phyloP scores from a whole-genome alignment of 2,888 invertebrate genomes.

The Cerceris ruficornis region DNA sequence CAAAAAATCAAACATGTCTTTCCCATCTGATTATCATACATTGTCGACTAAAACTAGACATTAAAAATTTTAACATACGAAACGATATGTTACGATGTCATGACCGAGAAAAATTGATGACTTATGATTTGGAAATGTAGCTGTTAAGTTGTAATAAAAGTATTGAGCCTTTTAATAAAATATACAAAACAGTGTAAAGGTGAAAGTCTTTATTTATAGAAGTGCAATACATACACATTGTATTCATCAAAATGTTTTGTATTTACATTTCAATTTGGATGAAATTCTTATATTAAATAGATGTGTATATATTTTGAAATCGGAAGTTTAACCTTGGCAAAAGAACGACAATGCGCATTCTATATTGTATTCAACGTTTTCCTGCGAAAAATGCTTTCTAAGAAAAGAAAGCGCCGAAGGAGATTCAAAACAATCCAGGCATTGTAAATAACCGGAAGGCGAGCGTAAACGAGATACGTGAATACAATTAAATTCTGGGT shows the following conservation, averaged over 20 bases:
- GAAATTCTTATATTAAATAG: constrained; percentile 9
- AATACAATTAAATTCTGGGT: constrained; percentile 10
- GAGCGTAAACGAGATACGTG: constrained; percentile 1
- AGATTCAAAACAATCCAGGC: constrained; percentile 25
- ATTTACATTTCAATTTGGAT: background rate
- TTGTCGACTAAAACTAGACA: background rate
- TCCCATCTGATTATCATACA: background rate
- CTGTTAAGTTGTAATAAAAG: no score
- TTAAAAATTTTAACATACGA: background rate
- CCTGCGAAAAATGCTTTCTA: constrained; percentile 30
- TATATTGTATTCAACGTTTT: constrained; percentile 21
- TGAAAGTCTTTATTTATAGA: background rate
- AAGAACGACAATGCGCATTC: constrained; percentile 22
- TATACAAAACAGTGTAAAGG: no score
- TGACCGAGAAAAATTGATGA: no score
- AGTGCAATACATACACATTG: background rate
- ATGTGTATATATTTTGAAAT: constrained; percentile 18
- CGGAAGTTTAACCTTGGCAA: constrained; percentile 41
- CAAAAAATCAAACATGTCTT: constrained; percentile 61
- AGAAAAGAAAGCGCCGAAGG: constrained; percentile 14
- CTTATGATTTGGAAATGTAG: no score
- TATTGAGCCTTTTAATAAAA: no score
- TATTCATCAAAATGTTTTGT: background rate
- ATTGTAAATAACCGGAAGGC: constrained; percentile 35
- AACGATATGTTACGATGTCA: no score